Evolutionary conservation across 2,888 invertebrate species (phyloP).

Genomic region (Synanthedon andrenaeformis): DNA sequence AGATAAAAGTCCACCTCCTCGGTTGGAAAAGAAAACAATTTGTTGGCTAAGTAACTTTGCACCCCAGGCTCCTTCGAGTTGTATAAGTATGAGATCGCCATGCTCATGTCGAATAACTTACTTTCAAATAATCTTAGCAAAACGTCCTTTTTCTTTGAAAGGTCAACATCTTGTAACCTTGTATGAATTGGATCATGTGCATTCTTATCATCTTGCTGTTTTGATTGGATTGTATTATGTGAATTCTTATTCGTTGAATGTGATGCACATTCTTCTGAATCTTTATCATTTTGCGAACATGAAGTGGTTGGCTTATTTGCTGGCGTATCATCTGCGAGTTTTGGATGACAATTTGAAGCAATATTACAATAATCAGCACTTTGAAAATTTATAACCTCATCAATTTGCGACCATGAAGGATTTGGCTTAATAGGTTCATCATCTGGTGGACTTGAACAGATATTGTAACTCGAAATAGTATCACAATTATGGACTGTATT

Average conservation of each 20-base stretch:
- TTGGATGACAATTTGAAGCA: no score
- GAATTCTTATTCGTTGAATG: no score
- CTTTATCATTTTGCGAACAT: no score
- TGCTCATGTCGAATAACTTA: constrained; percentile 95
- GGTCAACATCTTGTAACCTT: constrained; percentile 25
- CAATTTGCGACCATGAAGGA: background rate
- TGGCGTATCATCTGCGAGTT: no score
- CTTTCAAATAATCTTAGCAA: constrained; percentile 94
- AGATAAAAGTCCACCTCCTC: constrained; percentile 97
- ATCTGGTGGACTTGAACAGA: no score
- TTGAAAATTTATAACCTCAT: background rate
- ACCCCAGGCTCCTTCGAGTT: constrained; percentile 99
- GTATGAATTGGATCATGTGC: constrained; percentile 1
- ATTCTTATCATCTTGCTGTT: constrained; percentile 1
- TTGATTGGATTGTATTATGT: background rate
- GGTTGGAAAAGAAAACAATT: constrained; percentile 94
- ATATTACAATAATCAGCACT: no score
- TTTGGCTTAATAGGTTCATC: no score
- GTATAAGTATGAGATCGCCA: constrained; percentile 97
- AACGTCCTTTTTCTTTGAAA: constrained; percentile 73
- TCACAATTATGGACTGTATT: no score
- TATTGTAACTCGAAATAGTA: no score
- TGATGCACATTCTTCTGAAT: no score
- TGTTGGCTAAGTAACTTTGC: constrained; percentile 96
- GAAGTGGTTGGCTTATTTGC: no score